Evolutionary conservation across 2,797 vertebrate species (phyloP).

Genomic region (Molossus alvarezi): DNA sequence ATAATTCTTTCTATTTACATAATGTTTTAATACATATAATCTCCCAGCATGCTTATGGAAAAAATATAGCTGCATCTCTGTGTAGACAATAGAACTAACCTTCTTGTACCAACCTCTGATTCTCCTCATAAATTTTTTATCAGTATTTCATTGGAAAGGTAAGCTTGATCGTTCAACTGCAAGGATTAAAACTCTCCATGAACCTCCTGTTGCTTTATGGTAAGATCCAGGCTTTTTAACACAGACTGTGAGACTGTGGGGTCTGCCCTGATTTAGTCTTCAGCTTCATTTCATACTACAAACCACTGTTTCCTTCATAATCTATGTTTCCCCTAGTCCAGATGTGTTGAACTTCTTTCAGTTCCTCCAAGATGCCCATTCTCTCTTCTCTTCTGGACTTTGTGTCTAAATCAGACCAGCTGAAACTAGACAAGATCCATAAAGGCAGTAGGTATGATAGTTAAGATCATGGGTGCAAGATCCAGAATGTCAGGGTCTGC

Average conservation of each 20-base stretch:
- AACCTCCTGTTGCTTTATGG: neutral
- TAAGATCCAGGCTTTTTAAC: neutral
- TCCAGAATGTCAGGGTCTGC: neutral
- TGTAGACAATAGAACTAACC: neutral
- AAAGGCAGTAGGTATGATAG: neutral
- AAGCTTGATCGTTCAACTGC: neutral
- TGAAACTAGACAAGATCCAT: neutral
- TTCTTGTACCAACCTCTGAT: neutral
- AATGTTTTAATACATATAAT: neutral
- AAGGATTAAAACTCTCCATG: neutral
- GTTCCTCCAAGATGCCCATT: neutral
- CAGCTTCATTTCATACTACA: neutral
- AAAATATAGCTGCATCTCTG: neutral
- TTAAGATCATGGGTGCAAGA: neutral
- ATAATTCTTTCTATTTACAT: neutral
- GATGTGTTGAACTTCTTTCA: neutral
- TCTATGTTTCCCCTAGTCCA: neutral
- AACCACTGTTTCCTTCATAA: neutral
- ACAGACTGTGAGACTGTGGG: neutral
- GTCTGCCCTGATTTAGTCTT: neutral
- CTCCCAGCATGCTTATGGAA: neutral
- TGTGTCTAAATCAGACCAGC: neutral
- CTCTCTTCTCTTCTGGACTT: neutral
- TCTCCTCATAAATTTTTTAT: neutral
- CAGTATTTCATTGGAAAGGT: neutral